Evolutionary conservation across 53 echinoderm and acorn worm species (phyloP).

Genomic region (Echinarachnius parma): DNA sequence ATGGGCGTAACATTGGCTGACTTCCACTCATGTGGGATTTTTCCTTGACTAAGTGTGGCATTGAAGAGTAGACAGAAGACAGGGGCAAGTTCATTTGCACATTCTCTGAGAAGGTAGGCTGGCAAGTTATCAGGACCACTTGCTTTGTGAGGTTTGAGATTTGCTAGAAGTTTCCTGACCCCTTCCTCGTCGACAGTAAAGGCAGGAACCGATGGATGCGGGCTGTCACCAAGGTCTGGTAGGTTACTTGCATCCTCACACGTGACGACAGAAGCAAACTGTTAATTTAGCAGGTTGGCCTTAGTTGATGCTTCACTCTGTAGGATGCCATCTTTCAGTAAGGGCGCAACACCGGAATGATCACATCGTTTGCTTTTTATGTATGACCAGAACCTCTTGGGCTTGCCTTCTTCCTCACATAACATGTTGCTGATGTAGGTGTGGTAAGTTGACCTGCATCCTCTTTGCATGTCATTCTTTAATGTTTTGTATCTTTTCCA

Average conservation of each 20-base stretch:
- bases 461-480: slow-evolving; percentile 25
- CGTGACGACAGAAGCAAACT: slow-evolving; percentile 32
- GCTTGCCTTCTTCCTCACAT: slow-evolving; percentile 8
- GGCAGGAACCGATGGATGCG: slow-evolving; percentile 1
- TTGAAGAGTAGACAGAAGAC: slow-evolving; percentile 10
- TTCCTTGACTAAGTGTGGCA: background rate
- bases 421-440: slow-evolving; percentile 21
- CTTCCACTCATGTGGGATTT: slow-evolving; percentile 20
- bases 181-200: background rate
- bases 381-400: slow-evolving; percentile 40
- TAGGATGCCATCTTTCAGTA: slow-evolving; percentile 32
- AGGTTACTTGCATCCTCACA: background rate
- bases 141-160: slow-evolving; percentile 31
- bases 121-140: slow-evolving; percentile 45
- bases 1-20: slow-evolving; percentile 17
- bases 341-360: slow-evolving; percentile 24
- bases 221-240: slow-evolving; percentile 2
- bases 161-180: slow-evolving; percentile 21
- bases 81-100: slow-evolving; percentile 27
- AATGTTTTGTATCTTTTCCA: slow-evolving; percentile 14
- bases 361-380: slow-evolving; percentile 41
- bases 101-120: slow-evolving; percentile 19
- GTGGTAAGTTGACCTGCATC: slow-evolving; percentile 17
- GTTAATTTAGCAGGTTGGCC: slow-evolving; percentile 30
- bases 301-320: slow-evolving; percentile 21